Conservation (phyloP, 1,140 invertebrate species). For the Sogatella furcifera region DNA sequence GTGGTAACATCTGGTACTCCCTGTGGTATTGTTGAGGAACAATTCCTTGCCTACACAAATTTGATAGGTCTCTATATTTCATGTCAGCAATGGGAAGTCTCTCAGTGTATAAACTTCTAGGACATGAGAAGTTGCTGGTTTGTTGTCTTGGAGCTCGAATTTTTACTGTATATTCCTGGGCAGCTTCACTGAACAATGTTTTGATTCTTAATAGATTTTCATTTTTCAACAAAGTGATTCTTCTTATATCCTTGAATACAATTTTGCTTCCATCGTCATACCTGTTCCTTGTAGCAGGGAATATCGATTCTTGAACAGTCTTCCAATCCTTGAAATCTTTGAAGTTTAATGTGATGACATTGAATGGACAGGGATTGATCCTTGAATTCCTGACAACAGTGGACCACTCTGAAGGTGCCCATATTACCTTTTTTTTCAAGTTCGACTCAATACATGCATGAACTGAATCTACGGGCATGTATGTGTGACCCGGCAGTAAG, state of each 20-base stretch:
- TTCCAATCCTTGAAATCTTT: background rate
- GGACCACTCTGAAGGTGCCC: constrained; percentile 24
- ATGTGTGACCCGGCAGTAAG: constrained; percentile 22
- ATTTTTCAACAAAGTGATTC: background rate
- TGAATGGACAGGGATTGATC: constrained; percentile 1
- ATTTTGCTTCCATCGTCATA: background rate
- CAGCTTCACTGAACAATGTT: background rate
- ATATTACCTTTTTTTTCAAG: constrained; percentile 18
- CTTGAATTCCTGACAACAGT: constrained; percentile 12
- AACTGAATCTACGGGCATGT: constrained; percentile 23
- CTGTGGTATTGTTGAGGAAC: background rate
- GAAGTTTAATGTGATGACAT: background rate
- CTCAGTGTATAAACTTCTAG: background rate
- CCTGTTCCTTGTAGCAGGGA: background rate
- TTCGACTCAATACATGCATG: constrained; percentile 22
- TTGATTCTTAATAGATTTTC: background rate
- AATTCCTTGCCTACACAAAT: background rate
- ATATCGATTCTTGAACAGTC: background rate
- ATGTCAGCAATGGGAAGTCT: background rate
- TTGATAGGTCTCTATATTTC: background rate
- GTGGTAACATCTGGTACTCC: background rate
- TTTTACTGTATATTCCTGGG: background rate
- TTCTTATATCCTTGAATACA: background rate
- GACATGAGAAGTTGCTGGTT: background rate
- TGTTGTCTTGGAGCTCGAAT: background rate